Evolutionary conservation across 2,113 vertebrate genomes (phyloP).

Genomic region (Pelvicachromis taeniatus): DNA sequence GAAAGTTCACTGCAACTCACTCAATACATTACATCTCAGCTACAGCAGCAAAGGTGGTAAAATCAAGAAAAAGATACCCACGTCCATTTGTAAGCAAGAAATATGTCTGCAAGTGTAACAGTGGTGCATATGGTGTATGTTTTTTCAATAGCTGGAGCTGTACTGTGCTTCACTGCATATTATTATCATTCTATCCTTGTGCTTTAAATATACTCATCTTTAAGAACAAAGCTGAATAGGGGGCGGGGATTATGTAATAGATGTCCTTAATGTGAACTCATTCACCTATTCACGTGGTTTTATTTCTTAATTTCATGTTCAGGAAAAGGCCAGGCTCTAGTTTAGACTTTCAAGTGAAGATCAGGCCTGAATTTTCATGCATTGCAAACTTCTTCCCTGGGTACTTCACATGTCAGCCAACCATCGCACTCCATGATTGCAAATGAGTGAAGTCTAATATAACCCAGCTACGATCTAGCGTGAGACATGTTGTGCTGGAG

Average conservation of each 20-base stretch:
- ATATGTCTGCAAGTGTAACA: not conserved
- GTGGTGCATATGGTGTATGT: not conserved
- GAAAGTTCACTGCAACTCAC: not conserved
- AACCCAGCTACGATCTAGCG: not conserved
- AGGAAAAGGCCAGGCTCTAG: not conserved
- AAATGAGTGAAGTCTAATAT: conserved; percentile 3
- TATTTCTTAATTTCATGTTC: not conserved
- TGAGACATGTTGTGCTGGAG: conserved; percentile 30
- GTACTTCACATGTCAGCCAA: not conserved
- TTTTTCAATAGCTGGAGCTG: not conserved
- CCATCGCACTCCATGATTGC: conserved; percentile 5
- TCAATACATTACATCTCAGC: not conserved
- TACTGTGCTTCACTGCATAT: not conserved
- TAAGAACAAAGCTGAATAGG: not conserved
- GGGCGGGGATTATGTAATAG: not conserved
- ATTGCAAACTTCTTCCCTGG: not conserved
- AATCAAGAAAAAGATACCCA: not conserved
- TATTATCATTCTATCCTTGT: not conserved
- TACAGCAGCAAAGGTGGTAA: not conserved
- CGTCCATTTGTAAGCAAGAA: not conserved
- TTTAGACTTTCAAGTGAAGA: not conserved
- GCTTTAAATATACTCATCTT: not conserved
- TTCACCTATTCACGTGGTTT: not conserved
- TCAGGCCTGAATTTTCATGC: not conserved
- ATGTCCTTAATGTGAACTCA: not conserved